Conservation (phyloP, 2,888 invertebrate genomes). For the Nemoura dubitans region DNA sequence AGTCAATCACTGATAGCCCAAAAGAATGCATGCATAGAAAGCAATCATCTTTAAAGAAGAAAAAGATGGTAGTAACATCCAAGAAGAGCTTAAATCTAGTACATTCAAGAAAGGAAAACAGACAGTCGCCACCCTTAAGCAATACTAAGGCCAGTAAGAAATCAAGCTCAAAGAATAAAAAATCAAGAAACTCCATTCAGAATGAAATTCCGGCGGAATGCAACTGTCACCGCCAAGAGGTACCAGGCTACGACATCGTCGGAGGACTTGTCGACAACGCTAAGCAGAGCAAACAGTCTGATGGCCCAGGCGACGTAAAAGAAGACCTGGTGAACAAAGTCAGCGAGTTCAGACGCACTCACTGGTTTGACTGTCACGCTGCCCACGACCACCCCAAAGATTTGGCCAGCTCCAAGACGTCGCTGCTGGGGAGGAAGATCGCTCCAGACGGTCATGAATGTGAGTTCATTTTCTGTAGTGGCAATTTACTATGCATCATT, state of each 20-base stretch:
- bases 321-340: slow-evolving; percentile 44
- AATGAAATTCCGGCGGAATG: not conserved
- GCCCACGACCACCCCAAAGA: slow-evolving; percentile 46
- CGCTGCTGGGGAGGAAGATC: not conserved
- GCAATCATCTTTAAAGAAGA: not conserved
- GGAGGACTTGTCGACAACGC: slow-evolving; percentile 10
- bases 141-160: not conserved
- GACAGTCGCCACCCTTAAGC: not conserved
- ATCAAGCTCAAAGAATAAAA: not conserved
- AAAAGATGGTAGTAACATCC: not conserved
- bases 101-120: not conserved
- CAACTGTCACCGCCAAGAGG: not conserved
- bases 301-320: not conserved
- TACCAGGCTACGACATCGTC: not conserved
- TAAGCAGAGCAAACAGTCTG: not conserved
- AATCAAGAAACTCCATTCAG: not conserved
- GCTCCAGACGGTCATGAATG: slow-evolving; percentile 10
- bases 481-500: too few relatives aligned
- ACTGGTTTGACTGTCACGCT: slow-evolving; percentile 50
- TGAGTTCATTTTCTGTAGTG: slow-evolving; percentile 52
- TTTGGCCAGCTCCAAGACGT: not conserved
- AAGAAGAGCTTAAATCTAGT: not conserved
- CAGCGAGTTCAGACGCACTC: slow-evolving; percentile 46
- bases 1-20: not conserved
- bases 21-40: slow-evolving; percentile 1